A percentile compares a stretch with the other conserved stretches of the same genome.
Evolutionary conservation across 1,140 invertebrate species (phyloP).

Genomic region (Pseudomyrmex cubaensis): DNA sequence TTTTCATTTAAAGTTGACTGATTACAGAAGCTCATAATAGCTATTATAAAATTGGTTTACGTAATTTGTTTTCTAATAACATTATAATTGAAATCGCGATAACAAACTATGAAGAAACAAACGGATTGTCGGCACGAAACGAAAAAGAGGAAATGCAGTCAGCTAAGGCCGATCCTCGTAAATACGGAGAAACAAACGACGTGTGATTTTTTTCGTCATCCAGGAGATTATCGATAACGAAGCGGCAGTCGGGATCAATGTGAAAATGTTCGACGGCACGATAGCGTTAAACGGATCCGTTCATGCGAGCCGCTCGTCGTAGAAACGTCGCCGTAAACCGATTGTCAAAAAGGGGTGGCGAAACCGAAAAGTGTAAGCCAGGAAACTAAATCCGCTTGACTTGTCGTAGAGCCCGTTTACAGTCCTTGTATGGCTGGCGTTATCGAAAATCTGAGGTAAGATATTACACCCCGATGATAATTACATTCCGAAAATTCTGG

Average conservation of each 20-base stretch:
- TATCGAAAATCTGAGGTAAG: constrained; percentile 66
- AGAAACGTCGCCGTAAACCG: constrained; percentile 48
- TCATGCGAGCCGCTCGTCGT: constrained; percentile 29
- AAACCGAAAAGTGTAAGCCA: constrained; percentile 40
- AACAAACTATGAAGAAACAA: constrained; percentile 4
- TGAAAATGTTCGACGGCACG: constrained; percentile 60
- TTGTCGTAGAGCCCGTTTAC: constrained; percentile 47
- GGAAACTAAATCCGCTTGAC: constrained; percentile 70
- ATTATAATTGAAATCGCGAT: no score
- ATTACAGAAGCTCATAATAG: no score
- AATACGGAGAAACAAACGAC: constrained; percentile 54
- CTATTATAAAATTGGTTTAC: no score
- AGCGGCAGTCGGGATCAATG: constrained; percentile 54
- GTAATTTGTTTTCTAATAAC: no score
- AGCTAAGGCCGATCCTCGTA: constrained; percentile 18
- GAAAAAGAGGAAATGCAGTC: constrained; percentile 24
- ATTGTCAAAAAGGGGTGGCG: constrained; percentile 38
- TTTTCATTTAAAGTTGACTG: no score
- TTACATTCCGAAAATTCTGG: neutral
- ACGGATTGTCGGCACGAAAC: neutral
- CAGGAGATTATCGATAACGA: constrained; percentile 65
- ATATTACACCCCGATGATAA: neutral
- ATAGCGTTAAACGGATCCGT: constrained; percentile 65
- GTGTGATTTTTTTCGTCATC: constrained; percentile 36
- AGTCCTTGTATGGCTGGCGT: constrained; percentile 60